phyloP scores from a whole-genome alignment of 1,140 invertebrate species.

The Andricus grossulariae region DNA sequence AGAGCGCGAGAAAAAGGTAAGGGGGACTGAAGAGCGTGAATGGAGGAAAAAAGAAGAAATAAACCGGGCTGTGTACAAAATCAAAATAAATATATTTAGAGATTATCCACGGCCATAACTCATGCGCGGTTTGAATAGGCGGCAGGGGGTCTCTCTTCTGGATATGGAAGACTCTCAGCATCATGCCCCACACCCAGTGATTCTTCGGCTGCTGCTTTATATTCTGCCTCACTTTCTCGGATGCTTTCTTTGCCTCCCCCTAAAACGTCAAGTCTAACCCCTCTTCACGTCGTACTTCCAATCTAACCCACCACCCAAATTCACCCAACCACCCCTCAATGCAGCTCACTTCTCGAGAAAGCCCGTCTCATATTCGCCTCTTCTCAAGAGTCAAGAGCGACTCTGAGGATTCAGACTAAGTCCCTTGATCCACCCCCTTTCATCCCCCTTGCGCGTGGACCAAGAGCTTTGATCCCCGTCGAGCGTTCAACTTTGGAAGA shows the following conservation, averaged over 20 bases:
- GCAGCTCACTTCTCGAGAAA: slow-evolving; percentile 53
- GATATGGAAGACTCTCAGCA: slow-evolving; percentile 39
- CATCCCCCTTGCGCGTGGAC: slow-evolving; percentile 47
- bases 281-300: slow-evolving; percentile 16
- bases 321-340: background rate
- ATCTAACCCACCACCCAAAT: slow-evolving; percentile 36
- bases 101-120: slow-evolving; percentile 73
- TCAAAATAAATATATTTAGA: slow-evolving; percentile 76
- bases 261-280: slow-evolving; percentile 50
- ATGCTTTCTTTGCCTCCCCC: slow-evolving; percentile 52
- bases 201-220: slow-evolving; percentile 71
- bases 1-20: slow-evolving; percentile 43
- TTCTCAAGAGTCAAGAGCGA: slow-evolving; percentile 25
- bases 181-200: slow-evolving; percentile 54
- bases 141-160: slow-evolving; percentile 66
- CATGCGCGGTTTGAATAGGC: slow-evolving; percentile 73
- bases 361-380: slow-evolving; percentile 52
- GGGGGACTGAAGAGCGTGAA: slow-evolving; percentile 32
- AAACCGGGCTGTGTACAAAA: slow-evolving; percentile 69
- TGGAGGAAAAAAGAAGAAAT: slow-evolving; percentile 49
- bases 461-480: slow-evolving; percentile 71
- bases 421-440: slow-evolving; percentile 59
- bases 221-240: slow-evolving; percentile 67
- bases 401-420: slow-evolving; percentile 54
- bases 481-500: slow-evolving; percentile 70